Conservation (phyloP, 2,113 vertebrate genomes). For the Gopherus evgoodei region DNA sequence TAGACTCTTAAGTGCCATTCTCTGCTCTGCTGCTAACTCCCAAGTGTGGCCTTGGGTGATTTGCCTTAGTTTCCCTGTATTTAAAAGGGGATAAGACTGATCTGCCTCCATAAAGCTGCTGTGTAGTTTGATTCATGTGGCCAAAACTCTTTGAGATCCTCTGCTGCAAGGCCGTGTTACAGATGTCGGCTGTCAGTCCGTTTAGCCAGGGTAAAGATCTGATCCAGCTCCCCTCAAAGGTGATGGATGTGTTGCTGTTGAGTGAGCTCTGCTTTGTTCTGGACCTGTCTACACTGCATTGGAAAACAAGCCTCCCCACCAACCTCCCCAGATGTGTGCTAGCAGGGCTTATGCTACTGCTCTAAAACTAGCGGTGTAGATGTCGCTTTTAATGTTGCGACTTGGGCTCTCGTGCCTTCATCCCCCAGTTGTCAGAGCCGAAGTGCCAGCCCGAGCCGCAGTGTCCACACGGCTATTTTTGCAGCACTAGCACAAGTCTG, state of each 20-base stretch:
- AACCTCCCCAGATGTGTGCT: background rate
- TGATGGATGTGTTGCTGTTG: background rate
- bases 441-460: background rate
- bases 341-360: background rate
- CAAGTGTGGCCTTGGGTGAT: background rate
- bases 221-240: too few relatives aligned
- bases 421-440: background rate
- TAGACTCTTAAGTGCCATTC: background rate
- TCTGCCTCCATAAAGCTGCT: background rate
- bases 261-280: background rate
- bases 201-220: too few relatives aligned
- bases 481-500: too few relatives aligned
- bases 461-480: too few relatives aligned
- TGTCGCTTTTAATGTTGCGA: background rate
- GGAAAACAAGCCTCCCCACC: background rate
- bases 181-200: background rate
- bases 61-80: background rate
- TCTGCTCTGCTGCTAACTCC: background rate
- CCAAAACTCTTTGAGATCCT: background rate
- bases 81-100: background rate
- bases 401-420: background rate
- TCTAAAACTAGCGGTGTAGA: too few relatives aligned
- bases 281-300: background rate
- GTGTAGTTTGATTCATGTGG: background rate
- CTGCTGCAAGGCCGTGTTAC: background rate